Conservation (phyloP, 1,140 invertebrate genomes). For the Polypedilum pembai region DNA sequence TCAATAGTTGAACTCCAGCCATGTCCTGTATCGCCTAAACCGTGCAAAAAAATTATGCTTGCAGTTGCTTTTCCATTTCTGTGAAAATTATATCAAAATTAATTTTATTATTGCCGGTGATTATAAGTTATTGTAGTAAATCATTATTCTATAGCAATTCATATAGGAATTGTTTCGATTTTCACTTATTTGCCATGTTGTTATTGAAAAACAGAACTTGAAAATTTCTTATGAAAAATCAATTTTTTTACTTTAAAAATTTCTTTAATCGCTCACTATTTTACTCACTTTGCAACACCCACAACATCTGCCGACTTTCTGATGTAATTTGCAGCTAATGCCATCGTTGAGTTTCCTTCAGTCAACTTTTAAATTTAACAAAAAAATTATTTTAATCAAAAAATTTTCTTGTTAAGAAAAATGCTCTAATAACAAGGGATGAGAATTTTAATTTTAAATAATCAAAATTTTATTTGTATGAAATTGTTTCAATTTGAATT, state of each 20-base stretch:
- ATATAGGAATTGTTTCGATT: background rate
- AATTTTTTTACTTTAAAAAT: conserved; percentile 1
- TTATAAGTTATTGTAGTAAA: background rate
- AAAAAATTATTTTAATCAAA: background rate
- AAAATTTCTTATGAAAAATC: background rate
- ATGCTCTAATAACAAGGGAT: background rate
- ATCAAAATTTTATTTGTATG: background rate
- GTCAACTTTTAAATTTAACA: background rate
- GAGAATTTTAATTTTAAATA: background rate
- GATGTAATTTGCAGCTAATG: background rate
- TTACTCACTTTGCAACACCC: background rate
- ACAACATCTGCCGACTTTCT: background rate
- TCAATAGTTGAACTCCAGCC: conserved; percentile 85
- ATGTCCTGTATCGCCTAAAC: conserved; percentile 65
- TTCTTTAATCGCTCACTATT: background rate
- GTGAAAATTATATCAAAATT: background rate
- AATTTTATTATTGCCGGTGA: background rate
- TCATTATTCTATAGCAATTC: background rate
- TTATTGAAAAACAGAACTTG: background rate
- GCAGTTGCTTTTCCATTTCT: background rate
- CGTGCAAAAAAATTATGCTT: conserved; percentile 58
- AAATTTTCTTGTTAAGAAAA: background rate
- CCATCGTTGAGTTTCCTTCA: background rate
- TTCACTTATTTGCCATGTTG: background rate
- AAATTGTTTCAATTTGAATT: background rate